Evolutionary conservation across 2,797 vertebrate species (phyloP), one percentile per base, ranked within the genome.

Genomic region (Tragopan temminckii): DNA sequence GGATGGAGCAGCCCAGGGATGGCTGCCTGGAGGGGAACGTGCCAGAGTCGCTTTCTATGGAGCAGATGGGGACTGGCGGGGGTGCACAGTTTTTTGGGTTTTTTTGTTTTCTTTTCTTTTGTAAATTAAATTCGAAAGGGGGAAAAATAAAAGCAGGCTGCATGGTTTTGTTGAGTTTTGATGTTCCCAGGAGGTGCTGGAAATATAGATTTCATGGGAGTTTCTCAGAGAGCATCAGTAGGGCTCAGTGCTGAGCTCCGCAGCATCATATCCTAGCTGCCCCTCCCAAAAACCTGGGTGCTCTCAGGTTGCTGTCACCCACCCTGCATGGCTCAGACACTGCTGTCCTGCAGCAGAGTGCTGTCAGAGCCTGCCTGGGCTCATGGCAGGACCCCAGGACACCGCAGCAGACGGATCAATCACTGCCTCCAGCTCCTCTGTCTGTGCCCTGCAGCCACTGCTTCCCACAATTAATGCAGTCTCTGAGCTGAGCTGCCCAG

Each of bases 391-490:
- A 23, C 52, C 11, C 23, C 18, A 6, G n/a, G 18, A 43, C 31
- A 25, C 43, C 5, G 15, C 38, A 52, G 48, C 57, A 62, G 67
- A 52, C 36, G 13, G 68, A 81, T 81, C 57, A 62, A 59, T 31
- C 70, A 55, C 70, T 29, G 67, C 77, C 75, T 46, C 25, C 29
- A 63, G 61, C 38, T 42, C 52, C 80, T 87, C 76, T 21, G 45
- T 66, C 74, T 80, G 55, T 63, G 33, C 63, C 80, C 46, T 85
- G 78, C 6, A 25, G 84, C 50, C 86, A 90, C 83, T 57, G 69
- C 89, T 95, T 95, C 91, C 76, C 85, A 89, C 88, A 61, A 72
- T 92, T 89, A 89, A 88, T 70, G 78, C 75, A 74, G 80, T 33
- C 36, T 58, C 48, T 4, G 48, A 35, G 46, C 45, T 61, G 74